Evolutionary conservation across 2,113 vertebrate species (phyloP), one percentile per base, ranked within the genome.

Genomic region (Oostethus manadensis): DNA sequence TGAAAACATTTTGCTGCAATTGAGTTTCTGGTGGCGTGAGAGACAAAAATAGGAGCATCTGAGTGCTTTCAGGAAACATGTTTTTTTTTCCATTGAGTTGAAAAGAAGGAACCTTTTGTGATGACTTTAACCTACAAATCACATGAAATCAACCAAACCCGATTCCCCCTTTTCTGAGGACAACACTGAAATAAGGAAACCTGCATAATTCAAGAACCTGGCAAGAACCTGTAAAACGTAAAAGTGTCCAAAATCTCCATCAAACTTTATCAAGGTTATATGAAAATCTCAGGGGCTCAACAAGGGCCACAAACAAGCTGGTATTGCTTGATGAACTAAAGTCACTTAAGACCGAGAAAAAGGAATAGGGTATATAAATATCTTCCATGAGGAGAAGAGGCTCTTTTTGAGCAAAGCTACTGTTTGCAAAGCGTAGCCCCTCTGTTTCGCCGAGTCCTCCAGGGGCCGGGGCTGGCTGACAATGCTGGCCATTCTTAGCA

Each of bases 401-500:
- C 80, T 85, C 70, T 80, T 86, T 67, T 70, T 86, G 83, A 84
- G 78, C 75, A 85, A 79, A 73, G 71, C 70, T 70, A 83, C 68
- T 83, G 83, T 88, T 88, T 82, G 84, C 67, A 21, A 83, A 85
- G 83, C 78, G 66, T 82, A 84, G 81, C 79, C 74, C 71, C 74
- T 81, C 78, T 86, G 86, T 86, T 84, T 77, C 79, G 82, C 79
- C 47, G 59, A 74, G 79, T 74, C 85, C 82, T 83, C 66, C 71
- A 77, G 79, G 80, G 80, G 74, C 80, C 61, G 44, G 81, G 62
- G 75, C 77, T 68, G 68, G 58, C 73, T 83, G 76, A 89, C 88
- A 89, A 89, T 86, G 82, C 67, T 35, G 10, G 67, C 81, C 84
- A 87, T 89, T 89, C 84, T 89, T 80, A 83, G 65, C 61, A 71